A percentile compares a stretch with the other conserved stretches of the same genome.
Conservation (phyloP, 2,888 invertebrate genomes). For the Ctenicera cuprea region DNA sequence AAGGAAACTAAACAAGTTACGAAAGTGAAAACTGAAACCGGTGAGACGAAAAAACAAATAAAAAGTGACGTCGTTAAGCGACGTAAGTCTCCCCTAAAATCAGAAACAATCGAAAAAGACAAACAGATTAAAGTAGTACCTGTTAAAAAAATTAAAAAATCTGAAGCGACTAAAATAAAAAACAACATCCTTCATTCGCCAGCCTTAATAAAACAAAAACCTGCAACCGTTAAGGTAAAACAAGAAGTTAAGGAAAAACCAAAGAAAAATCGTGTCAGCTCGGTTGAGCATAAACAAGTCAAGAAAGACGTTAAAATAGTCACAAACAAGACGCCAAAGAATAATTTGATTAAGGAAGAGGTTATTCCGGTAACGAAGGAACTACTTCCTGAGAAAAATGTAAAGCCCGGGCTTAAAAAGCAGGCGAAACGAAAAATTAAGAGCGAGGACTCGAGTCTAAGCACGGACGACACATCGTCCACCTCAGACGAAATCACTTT, state of each 20-base stretch:
- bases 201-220: slow-evolving; percentile 35
- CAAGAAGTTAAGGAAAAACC: slow-evolving; percentile 43
- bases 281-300: slow-evolving; percentile 43
- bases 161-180: slow-evolving; percentile 29
- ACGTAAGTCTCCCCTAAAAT: slow-evolving; percentile 50
- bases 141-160: slow-evolving; percentile 52
- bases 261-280: slow-evolving; percentile 46
- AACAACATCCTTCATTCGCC: background rate
- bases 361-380: slow-evolving; percentile 52
- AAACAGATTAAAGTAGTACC: slow-evolving; percentile 38
- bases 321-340: slow-evolving; percentile 52
- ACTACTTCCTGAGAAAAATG: slow-evolving; percentile 56
- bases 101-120: slow-evolving; percentile 47
- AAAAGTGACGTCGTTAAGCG: slow-evolving; percentile 46
- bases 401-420: slow-evolving; percentile 44
- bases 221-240: slow-evolving; percentile 37
- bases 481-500: slow-evolving; percentile 60
- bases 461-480: slow-evolving; percentile 53
- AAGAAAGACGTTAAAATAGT: slow-evolving; percentile 49
- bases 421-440: slow-evolving; percentile 42
- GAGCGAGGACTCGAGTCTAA: slow-evolving; percentile 15
- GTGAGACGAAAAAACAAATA: slow-evolving; percentile 37
- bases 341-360: slow-evolving; percentile 63
- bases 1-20: slow-evolving; percentile 37
- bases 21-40: slow-evolving; percentile 39